Conservation (phyloP, 37 sponge, comb jelly and placozoan genomes). For the Theonella swinhoei region DNA sequence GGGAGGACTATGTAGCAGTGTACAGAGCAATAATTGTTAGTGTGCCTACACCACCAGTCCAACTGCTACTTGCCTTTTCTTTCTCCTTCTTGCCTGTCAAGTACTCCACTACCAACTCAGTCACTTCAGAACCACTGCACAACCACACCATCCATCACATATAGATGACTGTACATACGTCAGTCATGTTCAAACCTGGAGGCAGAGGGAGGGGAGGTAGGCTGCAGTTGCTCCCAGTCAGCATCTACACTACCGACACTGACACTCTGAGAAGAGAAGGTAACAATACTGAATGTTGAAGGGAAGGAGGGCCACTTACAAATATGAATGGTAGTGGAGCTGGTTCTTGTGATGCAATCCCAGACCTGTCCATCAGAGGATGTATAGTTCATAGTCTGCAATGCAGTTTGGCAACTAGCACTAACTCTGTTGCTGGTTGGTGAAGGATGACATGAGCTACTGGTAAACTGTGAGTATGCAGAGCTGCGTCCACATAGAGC, state of each 20-base stretch:
- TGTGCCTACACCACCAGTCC: too few species aligned
- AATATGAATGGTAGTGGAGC: constrained; percentile 43
- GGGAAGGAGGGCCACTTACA: constrained; percentile 38
- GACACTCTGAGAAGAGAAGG: constrained; percentile 20
- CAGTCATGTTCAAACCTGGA: not conserved
- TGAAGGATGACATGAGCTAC: constrained; percentile 39
- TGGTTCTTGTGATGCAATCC: too few species aligned
- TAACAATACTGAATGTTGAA: too few species aligned
- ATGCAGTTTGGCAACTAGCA: too few species aligned
- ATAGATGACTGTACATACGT: not conserved
- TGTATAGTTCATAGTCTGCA: too few species aligned
- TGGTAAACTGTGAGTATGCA: constrained; percentile 11
- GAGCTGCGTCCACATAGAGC: constrained; percentile 17
- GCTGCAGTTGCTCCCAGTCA: not conserved
- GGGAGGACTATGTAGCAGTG: too few species aligned
- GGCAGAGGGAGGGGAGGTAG: not conserved
- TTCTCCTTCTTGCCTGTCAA: constrained; percentile 41
- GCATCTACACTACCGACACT: constrained; percentile 43
- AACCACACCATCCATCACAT: constrained; percentile 1
- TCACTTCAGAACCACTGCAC: constrained; percentile 7
- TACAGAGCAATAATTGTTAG: too few species aligned
- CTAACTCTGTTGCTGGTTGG: not conserved
- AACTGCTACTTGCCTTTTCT: constrained; percentile 29
- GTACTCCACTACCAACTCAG: constrained; percentile 58
- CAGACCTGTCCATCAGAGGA: too few species aligned